Evolutionary conservation across 2,113 vertebrate genomes (phyloP).

Genomic region (Apaloderma vittatum): DNA sequence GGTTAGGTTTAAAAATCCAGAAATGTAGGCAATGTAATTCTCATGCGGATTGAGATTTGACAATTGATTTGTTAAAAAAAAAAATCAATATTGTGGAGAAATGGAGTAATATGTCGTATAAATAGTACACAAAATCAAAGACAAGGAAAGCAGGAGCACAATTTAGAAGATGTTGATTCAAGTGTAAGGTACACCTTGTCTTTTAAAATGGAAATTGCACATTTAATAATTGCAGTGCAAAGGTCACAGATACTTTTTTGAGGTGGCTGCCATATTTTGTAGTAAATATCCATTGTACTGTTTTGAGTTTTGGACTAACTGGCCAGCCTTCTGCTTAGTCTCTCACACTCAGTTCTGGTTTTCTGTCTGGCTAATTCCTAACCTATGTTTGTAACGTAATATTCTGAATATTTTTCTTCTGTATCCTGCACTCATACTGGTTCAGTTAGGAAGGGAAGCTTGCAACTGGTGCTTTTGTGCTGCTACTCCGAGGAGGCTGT

Average conservation of each 20-base stretch:
- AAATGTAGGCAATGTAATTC: neutral
- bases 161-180: neutral
- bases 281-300: neutral
- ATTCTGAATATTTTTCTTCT: neutral
- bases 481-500: neutral
- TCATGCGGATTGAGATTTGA: neutral
- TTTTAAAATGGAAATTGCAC: neutral
- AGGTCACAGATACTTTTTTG: neutral
- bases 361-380: neutral
- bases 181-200: neutral
- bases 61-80: neutral
- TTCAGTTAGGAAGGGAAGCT: neutral
- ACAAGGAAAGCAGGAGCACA: neutral
- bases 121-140: neutral
- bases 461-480: neutral
- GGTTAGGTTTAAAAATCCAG: neutral
- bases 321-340: neutral
- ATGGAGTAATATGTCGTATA: neutral
- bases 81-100: neutral
- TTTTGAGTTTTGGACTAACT: neutral
- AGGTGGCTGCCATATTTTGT: neutral
- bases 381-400: neutral
- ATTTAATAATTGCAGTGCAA: neutral
- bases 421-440: rapidly evolving
- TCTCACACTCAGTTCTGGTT: neutral